Evolutionary conservation across 1,140 invertebrate genomes (phyloP), one percentile per base, ranked within the genome.

Genomic region (Aphidius ervi): DNA sequence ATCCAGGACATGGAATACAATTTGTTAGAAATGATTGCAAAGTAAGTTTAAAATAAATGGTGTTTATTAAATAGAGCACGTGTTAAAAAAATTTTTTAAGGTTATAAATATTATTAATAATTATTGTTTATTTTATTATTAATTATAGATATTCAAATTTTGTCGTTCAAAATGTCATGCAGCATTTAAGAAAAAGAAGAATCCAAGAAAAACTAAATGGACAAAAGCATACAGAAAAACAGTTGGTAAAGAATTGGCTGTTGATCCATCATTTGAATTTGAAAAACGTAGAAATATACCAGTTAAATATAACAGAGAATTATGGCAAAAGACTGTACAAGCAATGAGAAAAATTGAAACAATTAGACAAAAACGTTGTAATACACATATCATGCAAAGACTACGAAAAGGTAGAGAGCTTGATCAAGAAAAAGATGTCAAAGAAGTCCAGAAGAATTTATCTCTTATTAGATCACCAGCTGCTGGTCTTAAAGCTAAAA

Each of bases 181-280:
- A 78, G 91, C 94, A 10, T 99, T 99, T 74, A 98, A 99, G 81
- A 97, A 95, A 85, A 99, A 98, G 86, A 94, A 96, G 84, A 99
- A 99, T 77, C 98, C 98, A 62, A 88, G 97, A 71, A 99, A 97
- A 82, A 89, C 94, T 1, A 89, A 88, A 83, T 99, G 97, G 97
- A 99, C 98, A 1, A 99, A 99, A 84, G 95, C 95, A 0, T 98
- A 94, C 80, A 86, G 98, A 64, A 99, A 99, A 81, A 90, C 94
- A 49, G 88, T 88, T 49, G 96, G 96, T 53, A 99, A 99, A 80
- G 97, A 99, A 76, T 83, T 99, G 74, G 87, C 92, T 6, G 90
- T 97, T 47, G 97, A 99, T 82, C 92, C 95, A 46, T 88, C 93
- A 9, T 97, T 98, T 78, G 95, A 98, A 77, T 97, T 99, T 76